phyloP scores from a whole-genome alignment of 1,140 invertebrate species.

The Trissolcus basalis region DNA sequence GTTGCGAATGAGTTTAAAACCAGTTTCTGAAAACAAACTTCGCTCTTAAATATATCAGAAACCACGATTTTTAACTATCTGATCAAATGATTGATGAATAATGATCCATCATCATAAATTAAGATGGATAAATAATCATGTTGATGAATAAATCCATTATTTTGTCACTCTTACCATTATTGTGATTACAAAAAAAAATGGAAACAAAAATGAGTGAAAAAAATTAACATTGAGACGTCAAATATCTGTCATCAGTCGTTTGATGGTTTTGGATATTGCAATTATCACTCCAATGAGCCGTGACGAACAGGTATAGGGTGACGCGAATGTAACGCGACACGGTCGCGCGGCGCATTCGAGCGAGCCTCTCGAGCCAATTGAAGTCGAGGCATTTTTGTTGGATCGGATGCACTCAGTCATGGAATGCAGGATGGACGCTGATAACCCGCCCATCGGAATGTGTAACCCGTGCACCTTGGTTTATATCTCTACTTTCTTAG shows the following conservation, averaged over 20 bases:
- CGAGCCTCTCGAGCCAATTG: conserved; percentile 30
- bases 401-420: conserved; percentile 48
- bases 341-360: conserved; percentile 24
- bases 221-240: conserved; percentile 14
- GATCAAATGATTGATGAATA: too few species aligned
- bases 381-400: conserved; percentile 49
- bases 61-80: too few species aligned
- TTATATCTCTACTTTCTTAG: conserved; percentile 59
- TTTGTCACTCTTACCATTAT: too few species aligned
- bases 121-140: too few species aligned
- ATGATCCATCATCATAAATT: too few species aligned
- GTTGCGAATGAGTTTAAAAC: too few species aligned
- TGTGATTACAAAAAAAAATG: too few species aligned
- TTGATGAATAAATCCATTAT: too few species aligned
- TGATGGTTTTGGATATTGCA: conserved; percentile 27
- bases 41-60: too few species aligned
- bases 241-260: conserved; percentile 19
- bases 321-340: conserved; percentile 30
- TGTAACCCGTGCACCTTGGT: conserved; percentile 71
- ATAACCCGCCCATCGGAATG: conserved; percentile 74
- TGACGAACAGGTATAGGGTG: conserved; percentile 16
- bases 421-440: conserved; percentile 71
- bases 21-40: too few species aligned
- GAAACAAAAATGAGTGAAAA: too few species aligned
- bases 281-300: conserved; percentile 33